Conservation (phyloP, 2,888 invertebrate species). For the Tenthredo scrophulariae region DNA sequence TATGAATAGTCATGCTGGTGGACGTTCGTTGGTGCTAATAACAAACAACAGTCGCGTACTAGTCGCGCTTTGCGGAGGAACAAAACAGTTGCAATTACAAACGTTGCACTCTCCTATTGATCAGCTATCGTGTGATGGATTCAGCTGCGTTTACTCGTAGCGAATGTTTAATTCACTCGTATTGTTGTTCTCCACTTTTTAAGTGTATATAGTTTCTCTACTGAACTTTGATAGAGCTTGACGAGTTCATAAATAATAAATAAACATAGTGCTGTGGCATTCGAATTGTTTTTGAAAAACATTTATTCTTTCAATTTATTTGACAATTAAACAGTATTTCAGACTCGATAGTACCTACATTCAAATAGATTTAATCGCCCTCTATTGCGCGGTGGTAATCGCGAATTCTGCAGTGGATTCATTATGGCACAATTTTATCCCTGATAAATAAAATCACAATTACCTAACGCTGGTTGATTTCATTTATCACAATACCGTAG, state of each 20-base stretch:
- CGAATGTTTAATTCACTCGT: conserved; percentile 39
- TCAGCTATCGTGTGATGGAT: conserved; percentile 48
- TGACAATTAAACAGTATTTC: conserved; percentile 6
- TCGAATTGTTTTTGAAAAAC: conserved; percentile 2
- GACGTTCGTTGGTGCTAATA: conserved; percentile 34
- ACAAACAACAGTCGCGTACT: conserved; percentile 37
- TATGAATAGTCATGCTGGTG: conserved; percentile 45
- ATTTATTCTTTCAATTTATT: conserved; percentile 10
- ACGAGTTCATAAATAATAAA: conserved; percentile 6
- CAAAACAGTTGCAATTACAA: conserved; percentile 52
- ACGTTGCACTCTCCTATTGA: conserved; percentile 49
- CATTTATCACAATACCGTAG: conserved; percentile 32
- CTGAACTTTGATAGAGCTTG: conserved; percentile 16
- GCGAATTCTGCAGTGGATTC: conserved; percentile 20
- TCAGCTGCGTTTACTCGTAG: conserved; percentile 47
- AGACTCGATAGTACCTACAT: not conserved
- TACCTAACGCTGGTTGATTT: conserved; percentile 27
- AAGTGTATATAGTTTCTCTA: not conserved
- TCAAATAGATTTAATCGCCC: not conserved
- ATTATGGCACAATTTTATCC: conserved; percentile 27
- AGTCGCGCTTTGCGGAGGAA: conserved; percentile 41
- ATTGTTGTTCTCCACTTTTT: conserved; percentile 38
- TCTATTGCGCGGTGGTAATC: not conserved
- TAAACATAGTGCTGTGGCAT: not conserved
- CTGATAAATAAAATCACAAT: conserved; percentile 45